Conservation (phyloP, 2,113 vertebrate species). For the Petrocephalus zakoni region DNA sequence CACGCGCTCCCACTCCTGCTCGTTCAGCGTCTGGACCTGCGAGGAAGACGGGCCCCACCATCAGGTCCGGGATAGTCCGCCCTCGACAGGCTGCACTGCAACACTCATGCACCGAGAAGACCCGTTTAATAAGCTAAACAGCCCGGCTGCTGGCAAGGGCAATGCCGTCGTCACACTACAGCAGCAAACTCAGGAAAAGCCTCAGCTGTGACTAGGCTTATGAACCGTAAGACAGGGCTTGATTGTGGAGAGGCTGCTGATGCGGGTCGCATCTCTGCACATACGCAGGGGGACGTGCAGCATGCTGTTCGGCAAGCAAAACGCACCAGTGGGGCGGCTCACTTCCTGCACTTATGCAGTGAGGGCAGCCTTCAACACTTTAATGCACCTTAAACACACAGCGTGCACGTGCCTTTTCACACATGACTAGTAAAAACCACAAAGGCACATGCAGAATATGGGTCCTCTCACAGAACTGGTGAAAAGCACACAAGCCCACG, state of each 20-base stretch:
- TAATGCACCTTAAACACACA: too few species aligned
- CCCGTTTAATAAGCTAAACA: neutral
- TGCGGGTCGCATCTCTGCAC: neutral
- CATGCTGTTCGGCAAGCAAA: neutral
- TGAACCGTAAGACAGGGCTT: neutral
- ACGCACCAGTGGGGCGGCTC: neutral
- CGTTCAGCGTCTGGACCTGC: constrained; percentile 94
- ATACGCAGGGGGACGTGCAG: neutral
- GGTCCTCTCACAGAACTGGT: neutral
- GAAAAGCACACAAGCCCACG: neutral
- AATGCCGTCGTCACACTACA: neutral
- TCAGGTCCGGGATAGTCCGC: neutral
- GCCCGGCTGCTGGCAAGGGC: neutral
- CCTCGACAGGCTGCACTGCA: neutral
- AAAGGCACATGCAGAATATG: too few species aligned
- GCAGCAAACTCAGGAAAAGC: neutral
- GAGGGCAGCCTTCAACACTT: neutral
- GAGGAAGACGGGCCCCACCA: neutral
- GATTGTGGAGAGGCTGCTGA: neutral
- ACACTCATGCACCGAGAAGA: neutral
- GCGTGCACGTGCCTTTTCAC: neutral
- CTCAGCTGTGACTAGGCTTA: neutral
- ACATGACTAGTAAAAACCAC: too few species aligned
- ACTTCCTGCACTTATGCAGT: neutral
- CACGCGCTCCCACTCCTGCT: constrained; percentile 96